Conservation (phyloP, 2,888 invertebrate species). For the Eurois occulta region DNA sequence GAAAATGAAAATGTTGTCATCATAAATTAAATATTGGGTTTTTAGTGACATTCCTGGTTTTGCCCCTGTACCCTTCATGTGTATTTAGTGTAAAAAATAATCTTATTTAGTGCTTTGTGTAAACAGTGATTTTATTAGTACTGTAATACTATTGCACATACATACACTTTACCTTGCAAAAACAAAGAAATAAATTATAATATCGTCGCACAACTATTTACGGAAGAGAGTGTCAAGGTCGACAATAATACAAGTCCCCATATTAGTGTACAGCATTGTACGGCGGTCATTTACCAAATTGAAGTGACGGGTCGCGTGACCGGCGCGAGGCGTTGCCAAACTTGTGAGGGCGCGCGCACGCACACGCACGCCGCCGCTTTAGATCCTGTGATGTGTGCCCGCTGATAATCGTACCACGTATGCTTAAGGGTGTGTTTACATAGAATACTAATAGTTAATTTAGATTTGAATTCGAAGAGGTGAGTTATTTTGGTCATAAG, state of each 20-base stretch:
- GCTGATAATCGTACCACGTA: conserved; percentile 56
- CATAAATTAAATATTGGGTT: too few species aligned
- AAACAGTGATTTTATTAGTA: neutral
- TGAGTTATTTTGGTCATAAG: neutral
- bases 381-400: conserved; percentile 53
- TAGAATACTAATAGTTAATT: neutral
- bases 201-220: conserved; percentile 49
- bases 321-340: conserved; percentile 82
- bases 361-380: conserved; percentile 76
- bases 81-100: neutral
- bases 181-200: conserved; percentile 10
- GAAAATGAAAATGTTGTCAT: too few species aligned
- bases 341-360: conserved; percentile 77
- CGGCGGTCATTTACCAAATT: conserved; percentile 83
- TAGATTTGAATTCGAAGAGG: neutral
- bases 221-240: conserved; percentile 68
- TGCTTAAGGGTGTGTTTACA: conserved; percentile 16
- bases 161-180: neutral
- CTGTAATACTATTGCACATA: neutral
- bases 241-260: conserved; percentile 70
- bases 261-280: conserved; percentile 69
- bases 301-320: conserved; percentile 70
- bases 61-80: too few species aligned
- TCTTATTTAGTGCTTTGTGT: neutral
- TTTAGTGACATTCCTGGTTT: too few species aligned